phyloP scores from a whole-genome alignment of 1,140 invertebrate species.

The Maconellicoccus hirsutus region DNA sequence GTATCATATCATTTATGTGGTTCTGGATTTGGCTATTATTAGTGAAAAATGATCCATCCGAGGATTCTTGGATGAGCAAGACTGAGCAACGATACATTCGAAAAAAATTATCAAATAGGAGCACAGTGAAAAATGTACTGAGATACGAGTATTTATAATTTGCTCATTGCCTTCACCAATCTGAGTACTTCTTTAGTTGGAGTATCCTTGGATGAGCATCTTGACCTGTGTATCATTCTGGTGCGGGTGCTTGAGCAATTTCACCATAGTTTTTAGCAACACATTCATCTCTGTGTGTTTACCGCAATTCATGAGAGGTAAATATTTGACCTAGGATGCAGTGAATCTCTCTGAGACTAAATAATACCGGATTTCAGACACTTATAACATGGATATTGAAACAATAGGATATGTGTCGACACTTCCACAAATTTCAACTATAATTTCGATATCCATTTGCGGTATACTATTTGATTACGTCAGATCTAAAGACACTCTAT shows the following conservation, averaged over 20 bases:
- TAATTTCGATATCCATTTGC: background rate
- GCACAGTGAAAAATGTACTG: background rate
- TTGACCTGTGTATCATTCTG: constrained; percentile 73
- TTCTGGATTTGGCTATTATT: background rate
- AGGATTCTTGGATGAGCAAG: background rate
- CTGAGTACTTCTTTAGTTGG: background rate
- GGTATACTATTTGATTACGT: background rate
- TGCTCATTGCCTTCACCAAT: background rate
- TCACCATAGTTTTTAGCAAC: background rate
- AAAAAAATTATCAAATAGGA: background rate
- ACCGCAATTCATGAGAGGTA: background rate
- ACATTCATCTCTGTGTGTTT: background rate
- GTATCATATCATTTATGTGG: background rate
- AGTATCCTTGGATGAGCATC: constrained; percentile 61
- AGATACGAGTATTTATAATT: background rate
- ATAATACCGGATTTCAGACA: background rate
- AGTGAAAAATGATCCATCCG: background rate
- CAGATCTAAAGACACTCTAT: background rate
- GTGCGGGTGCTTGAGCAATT: constrained; percentile 39
- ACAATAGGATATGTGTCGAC: background rate
- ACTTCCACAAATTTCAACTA: background rate
- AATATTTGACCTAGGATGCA: background rate
- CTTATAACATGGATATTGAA: background rate
- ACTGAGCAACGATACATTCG: background rate
- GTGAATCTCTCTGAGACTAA: no score